Evolutionary conservation across 37 sponge, comb jelly and placozoan genomes (phyloP), one percentile per base, ranked within the genome.

Genomic region (Sycon ciliatum): DNA sequence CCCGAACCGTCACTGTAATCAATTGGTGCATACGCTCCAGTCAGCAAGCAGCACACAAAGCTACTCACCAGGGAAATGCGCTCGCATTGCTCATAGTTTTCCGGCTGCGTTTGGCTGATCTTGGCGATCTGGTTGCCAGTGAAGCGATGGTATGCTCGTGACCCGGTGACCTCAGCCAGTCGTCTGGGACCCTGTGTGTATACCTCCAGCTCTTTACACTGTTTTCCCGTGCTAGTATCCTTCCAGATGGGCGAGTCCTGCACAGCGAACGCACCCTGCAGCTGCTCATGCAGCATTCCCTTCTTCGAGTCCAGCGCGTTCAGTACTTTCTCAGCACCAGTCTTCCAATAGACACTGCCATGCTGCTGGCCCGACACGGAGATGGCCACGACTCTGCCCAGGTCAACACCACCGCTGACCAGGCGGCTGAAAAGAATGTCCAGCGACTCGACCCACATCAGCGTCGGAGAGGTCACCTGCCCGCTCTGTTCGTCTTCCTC

Each of bases 1-100:
- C 95, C 95, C 29, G 95, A 94, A n/a, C n/a, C 91, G 75, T 94
- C 95, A 70, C 95, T 89, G 65, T 79, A 86, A 49, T 94, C 95
- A 73, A 94, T 89, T 0, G 73, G 54, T 26, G 87, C 91, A 65
- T 90, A 90, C 3, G 46, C 2, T 20, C 95, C 95, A 4, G 75
- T 52, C 2, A 94, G 57, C 35, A 94, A 80, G 36, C 78, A 71
- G 7, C 88, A 87, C 26, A 80, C 42, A 69, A 39, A 3, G 20
- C 71, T 3, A 28, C 42, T 3, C 38, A 39, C 71, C n/a, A n/a
- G n/a, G n/a, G n/a, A n/a, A n/a, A n/a, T n/a, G n/a, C n/a, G n/a
- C n/a, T n/a, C n/a, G n/a, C n/a, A n/a, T n/a, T n/a, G n/a, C n/a
- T n/a, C n/a, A n/a, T n/a, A n/a, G n/a, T n/a, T n/a, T n/a, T n/a